Base-by-base conservation (phyloP, 2,797 vertebrate species). In the Propithecus deckenii region DNA sequence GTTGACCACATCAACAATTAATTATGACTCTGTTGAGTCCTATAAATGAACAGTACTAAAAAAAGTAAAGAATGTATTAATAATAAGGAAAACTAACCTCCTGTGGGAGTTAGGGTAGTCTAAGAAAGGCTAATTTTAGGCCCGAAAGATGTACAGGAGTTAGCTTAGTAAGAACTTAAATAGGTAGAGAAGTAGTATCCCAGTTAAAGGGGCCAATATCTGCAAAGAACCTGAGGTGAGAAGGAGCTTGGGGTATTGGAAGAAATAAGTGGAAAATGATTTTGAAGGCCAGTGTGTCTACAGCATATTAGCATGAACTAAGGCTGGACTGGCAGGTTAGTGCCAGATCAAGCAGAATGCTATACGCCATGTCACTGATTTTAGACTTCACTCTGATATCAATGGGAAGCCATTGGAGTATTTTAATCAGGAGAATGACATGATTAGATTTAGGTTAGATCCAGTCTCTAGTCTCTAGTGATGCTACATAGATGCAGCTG, bases 361-460 rank as follows among this genome's bases (percentile, higher is more conserved):
- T 93, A 25, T 8, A 32, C 25, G 32, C 28, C 57, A 28, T 43
- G 23, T 71, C 41, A 79, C 8, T 91, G 46, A 74, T 57, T 91
- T 93, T 75, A 86, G 95, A 91, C 9, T 85, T 74, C 41, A 61
- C 2, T 57, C 48, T 91, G 86, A 17, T 74, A 50, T 83, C 79
- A 93, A 15, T 71, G 48, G n/a, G 35, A 96, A 93, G 20, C n/a
- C 65, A 74, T 8, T 43, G 17, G 25, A 74, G 11, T 83, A 80
- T 95, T 93, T 96, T 69, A 83, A 78, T 89, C 38, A 81, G 63
- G n/a, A 72, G 43, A 84, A 76, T 69, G n/a, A 67, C 13, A 46
- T 69, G 10, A 69, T 59, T 89, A 86, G 18, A 84, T 86, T 89
- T 59, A 86, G 17, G 2, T 95, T 94, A 86, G 63, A 78, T 86